Conservation (phyloP, 1,140 invertebrate species). For the Caerostris darwini region DNA sequence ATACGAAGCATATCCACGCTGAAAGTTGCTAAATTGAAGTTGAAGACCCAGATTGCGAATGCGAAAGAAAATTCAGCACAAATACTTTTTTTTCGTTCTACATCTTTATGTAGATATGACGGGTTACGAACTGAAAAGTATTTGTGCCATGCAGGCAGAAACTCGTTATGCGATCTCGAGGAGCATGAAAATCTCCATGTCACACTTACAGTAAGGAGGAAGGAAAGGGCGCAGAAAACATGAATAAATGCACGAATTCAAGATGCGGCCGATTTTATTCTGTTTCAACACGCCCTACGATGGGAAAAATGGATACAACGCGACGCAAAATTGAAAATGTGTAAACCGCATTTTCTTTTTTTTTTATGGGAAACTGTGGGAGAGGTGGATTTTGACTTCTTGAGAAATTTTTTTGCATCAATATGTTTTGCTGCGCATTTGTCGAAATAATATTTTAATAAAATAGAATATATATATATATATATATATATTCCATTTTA, state of each 20-base stretch:
- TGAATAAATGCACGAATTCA: not conserved
- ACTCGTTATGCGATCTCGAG: not conserved
- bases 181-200: not conserved
- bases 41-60: not conserved
- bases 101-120: not conserved
- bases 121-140: not conserved
- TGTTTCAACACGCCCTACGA: not conserved
- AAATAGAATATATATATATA: too few species aligned
- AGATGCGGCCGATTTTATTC: not conserved
- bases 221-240: not conserved
- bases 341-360: not conserved
- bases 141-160: not conserved
- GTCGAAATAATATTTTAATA: not conserved
- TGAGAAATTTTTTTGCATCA: not conserved
- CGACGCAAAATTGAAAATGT: not conserved
- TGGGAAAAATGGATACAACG: slow-evolving; percentile 5
- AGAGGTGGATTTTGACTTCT: not conserved
- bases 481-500: too few species aligned
- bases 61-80: not conserved
- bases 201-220: not conserved
- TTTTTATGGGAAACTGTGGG: not conserved
- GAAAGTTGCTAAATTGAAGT: too few species aligned
- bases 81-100: not conserved
- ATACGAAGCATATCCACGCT: too few species aligned
- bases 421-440: not conserved